These are phyloP conservation scores for Aquatica leii DNA, from an alignment of 2,888 invertebrate species.

Conservation along the genomic window DNA sequence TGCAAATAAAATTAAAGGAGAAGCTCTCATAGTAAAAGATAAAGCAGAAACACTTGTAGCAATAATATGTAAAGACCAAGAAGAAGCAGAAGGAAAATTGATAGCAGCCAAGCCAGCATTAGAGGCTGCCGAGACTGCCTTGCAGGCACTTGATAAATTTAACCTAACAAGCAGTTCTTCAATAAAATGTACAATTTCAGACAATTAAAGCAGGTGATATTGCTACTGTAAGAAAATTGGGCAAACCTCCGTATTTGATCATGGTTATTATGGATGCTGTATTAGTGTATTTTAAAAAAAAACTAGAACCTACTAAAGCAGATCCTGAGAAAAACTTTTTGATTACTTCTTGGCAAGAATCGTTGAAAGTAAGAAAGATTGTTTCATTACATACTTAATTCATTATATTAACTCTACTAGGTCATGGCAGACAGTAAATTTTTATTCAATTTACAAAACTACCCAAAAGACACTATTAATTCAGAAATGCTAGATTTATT, in stretches of 20 bases:
- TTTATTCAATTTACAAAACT: constrained; percentile 77
- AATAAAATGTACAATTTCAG: constrained; percentile 56
- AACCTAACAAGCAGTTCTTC: not conserved
- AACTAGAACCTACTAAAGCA: constrained; percentile 73
- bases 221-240: constrained; percentile 86
- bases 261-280: constrained; percentile 90
- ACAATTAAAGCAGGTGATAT: constrained; percentile 91
- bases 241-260: constrained; percentile 89
- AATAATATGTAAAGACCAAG: constrained; percentile 82
- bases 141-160: constrained; percentile 64
- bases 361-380: constrained; percentile 71
- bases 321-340: constrained; percentile 79
- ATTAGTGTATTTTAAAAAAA: constrained; percentile 78
- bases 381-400: not conserved
- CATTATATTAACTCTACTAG: constrained; percentile 60
- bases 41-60: constrained; percentile 81
- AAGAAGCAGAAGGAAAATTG: constrained; percentile 79
- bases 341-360: constrained; percentile 83
- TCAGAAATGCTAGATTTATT: constrained; percentile 87
- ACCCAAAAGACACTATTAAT: constrained; percentile 87
- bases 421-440: constrained; percentile 85
- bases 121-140: constrained; percentile 86
- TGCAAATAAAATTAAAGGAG: constrained; percentile 82
- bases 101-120: constrained; percentile 85
- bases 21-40: constrained; percentile 82